A percentile compares a stretch with the other conserved stretches of the same genome.
phyloP scores from a whole-genome alignment of 37 sponge, comb jelly and placozoan genomes.

The Diacarnus erythraeanus region DNA sequence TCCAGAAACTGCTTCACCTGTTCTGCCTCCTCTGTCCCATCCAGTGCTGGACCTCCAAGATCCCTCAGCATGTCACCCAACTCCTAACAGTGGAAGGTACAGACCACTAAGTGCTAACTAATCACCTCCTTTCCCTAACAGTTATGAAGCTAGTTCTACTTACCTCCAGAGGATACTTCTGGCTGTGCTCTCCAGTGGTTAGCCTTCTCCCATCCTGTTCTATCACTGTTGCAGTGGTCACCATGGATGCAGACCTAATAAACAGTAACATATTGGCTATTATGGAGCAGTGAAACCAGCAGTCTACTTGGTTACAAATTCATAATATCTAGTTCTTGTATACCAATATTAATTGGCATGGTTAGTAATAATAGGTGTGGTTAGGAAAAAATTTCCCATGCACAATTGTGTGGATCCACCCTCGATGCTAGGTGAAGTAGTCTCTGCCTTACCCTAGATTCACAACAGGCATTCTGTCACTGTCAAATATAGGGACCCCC shows the following conservation, averaged over 20 bases:
- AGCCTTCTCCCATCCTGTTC: slow-evolving; percentile 31
- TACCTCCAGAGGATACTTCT: slow-evolving; percentile 41
- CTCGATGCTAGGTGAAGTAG: neutral
- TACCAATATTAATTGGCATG: neutral
- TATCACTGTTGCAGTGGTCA: slow-evolving; percentile 36
- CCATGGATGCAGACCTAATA: slow-evolving; percentile 12
- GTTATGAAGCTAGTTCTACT: neutral
- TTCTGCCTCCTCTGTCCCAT: slow-evolving; percentile 27
- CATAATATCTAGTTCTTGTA: no score
- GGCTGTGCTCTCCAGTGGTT: slow-evolving; percentile 30
- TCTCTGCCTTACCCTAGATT: slow-evolving; percentile 43
- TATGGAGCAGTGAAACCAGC: no score
- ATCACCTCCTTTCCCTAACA: neutral
- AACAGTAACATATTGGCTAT: no score
- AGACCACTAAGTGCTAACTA: neutral
- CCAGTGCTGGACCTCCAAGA: slow-evolving; percentile 2
- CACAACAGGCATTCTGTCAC: slow-evolving; percentile 50
- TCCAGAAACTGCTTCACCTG: slow-evolving; percentile 39
- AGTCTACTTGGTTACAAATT: no score
- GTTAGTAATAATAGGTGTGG: no score
- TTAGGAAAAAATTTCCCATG: no score
- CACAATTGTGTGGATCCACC: neutral
- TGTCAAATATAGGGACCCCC: slow-evolving; percentile 40
- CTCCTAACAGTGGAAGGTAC: slow-evolving; percentile 5
- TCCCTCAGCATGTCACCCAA: neutral